phyloP scores from a whole-genome alignment of 2,888 invertebrate genomes.

The Drosophila colorata region DNA sequence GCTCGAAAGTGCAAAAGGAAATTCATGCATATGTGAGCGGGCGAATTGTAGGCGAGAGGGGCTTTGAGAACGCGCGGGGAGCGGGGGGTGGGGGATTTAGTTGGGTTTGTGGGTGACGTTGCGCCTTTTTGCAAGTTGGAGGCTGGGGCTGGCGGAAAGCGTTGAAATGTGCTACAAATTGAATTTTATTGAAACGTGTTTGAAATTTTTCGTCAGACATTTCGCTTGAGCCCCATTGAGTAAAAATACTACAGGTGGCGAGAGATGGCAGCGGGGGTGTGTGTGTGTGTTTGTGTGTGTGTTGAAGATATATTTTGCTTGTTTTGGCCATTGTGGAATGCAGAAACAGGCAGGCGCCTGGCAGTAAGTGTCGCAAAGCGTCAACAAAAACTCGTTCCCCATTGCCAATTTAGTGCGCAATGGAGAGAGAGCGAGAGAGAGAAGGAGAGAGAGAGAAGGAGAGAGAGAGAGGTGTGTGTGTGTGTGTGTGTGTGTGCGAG shows the following conservation, averaged over 20 bases:
- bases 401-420: conserved; percentile 52
- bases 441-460: not conserved
- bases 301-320: conserved; percentile 58
- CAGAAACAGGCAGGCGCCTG: conserved; percentile 42
- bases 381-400: conserved; percentile 48
- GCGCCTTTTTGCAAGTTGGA: conserved; percentile 3
- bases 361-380: conserved; percentile 61
- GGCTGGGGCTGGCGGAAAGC: conserved; percentile 65
- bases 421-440: not conserved
- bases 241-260: conserved; percentile 17
- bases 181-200: conserved; percentile 81
- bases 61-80: too few species aligned
- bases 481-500: not conserved
- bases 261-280: not conserved
- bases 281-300: not conserved
- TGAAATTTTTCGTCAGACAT: conserved; percentile 76
- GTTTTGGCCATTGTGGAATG: conserved; percentile 72
- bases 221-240: conserved; percentile 38
- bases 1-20: conserved; percentile 74
- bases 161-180: conserved; percentile 81
- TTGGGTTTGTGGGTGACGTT: too few species aligned
- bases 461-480: not conserved
- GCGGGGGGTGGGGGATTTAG: not conserved
- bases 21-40: conserved; percentile 78
- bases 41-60: not conserved